Evolutionary conservation across 2,797 vertebrate genomes (phyloP), one percentile per base, ranked within the genome.

Genomic region (Hydrolagus colliei): DNA sequence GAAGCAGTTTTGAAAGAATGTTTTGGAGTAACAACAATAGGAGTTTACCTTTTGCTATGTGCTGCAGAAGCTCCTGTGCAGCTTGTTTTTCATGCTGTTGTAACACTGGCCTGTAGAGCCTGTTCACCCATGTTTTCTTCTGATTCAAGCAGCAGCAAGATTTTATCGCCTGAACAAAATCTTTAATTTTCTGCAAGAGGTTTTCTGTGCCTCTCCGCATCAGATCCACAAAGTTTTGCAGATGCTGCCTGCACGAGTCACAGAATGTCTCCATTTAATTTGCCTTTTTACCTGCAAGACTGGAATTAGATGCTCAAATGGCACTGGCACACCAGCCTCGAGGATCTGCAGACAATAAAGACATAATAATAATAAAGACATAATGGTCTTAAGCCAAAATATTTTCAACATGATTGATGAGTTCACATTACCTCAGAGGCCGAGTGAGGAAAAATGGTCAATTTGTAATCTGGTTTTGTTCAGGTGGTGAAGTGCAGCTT

Each of bases 101-200:
- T 32, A 93, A 22, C 16, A 91, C 88, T 32, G 90, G 90, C 32
- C 90, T 90, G 90, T 92, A 92, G 0, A 92, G 86, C 62, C 86
- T 89, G 1, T 52, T 89, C 61, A 14, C 72, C 87, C 88, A 90
- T 14, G 91, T 89, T 13, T 88, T 80, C 76, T 88, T 88, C 1
- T 7, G 88, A 18, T 90, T 91, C 13, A 92, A 87, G 88, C 93
- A 94, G 87, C 76, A 89, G 86, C 94, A 94, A 14, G 88, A 85
- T 4, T 85, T 87, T n/a, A 95, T 85, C 0, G 91, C 87, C 61
- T 59, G 87, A 62, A 93, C 88, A 80, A 91, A 89, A 0, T 92
- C 89, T 85, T 89, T 91, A 35, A 95, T 85, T 71, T 88, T 87
- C 8, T 87, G 86, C 73, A 90, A 88, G 12, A 95, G 62, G 18